Conservation (phyloP, 2,113 vertebrate species). For the Pseudonaja textilis region DNA sequence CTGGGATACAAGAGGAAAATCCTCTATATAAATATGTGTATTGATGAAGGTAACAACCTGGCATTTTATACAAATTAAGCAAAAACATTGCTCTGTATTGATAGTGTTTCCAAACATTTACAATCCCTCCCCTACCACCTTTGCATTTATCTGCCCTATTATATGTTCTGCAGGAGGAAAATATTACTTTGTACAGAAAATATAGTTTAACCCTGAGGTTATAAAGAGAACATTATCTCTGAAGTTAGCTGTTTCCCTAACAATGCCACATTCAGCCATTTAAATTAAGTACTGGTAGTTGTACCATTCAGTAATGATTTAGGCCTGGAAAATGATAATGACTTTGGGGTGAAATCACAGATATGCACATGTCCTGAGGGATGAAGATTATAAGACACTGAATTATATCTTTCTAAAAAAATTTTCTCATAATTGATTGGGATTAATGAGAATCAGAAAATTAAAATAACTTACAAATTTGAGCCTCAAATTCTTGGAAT, state of each 20-base stretch:
- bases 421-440: neutral
- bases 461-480: constrained; percentile 21
- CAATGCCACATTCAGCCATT: constrained; percentile 51
- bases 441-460: constrained; percentile 22
- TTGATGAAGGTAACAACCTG: neutral
- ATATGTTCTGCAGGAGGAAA: constrained; percentile 24
- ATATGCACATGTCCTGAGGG: neutral
- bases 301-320: neutral
- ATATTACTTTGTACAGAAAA: constrained; percentile 56
- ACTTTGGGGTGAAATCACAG: constrained; percentile 38
- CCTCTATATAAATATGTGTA: constrained; percentile 25
- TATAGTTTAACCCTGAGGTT: constrained; percentile 17
- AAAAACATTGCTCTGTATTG: neutral
- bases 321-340: constrained; percentile 31
- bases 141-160: neutral
- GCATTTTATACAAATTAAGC: neutral
- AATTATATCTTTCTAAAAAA: constrained; percentile 12
- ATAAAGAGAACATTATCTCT: constrained; percentile 45
- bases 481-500: constrained; percentile 36
- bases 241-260: constrained; percentile 45
- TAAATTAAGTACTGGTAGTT: constrained; percentile 53
- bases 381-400: neutral
- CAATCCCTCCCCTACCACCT: neutral
- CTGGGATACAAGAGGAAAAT: constrained; percentile 27
- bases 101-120: neutral